Base-by-base conservation (phyloP, 2,797 vertebrate genomes). In the Acanthornis magna region DNA sequence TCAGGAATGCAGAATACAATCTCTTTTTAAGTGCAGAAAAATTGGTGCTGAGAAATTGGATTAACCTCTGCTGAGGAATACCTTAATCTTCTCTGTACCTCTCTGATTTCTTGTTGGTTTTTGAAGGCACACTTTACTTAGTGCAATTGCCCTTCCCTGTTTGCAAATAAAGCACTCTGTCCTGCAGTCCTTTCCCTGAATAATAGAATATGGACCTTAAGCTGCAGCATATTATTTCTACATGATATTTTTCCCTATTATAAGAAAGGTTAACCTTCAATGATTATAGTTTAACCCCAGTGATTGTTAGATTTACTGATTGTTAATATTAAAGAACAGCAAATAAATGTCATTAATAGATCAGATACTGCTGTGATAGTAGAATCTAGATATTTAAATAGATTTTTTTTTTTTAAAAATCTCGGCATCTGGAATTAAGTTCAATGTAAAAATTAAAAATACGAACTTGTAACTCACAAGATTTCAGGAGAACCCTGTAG, bases 1-100 rank as follows among this genome's bases (percentile, higher is more conserved):
- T 50, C 61, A 89, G 55, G 90, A 95, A 89, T 23, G 27, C 36
- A 92, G 78, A 94, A 85, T 32, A 89, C 80, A 81, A 81, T 89
- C 54, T 91, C 61, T 36, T 82, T 76, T n/a, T 78, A 83, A 91
- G 43, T 47, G 54, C 50, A 93, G 60, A 81, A 93, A 96, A 93
- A 89, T 42, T 85, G 51, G 57, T 93, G 67, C 71, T 3, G 62
- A 95, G 91, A 89, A 95, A 93, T 87, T 90, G 88, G 93, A 96
- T 96, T 95, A 95, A 68, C 27, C 16, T 72, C 50, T 92, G 38
- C 63, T 34, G 65, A 85, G 51, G 65, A 95, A 92, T 92, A 96
- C 54, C 89, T 95, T 81, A 94, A 91, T 95, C 88, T 94, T 63
- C 81, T 47, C 89, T 53, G 13, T 53, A 71, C 65, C 29, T 90